Evolutionary conservation across 35 echinoderm and acorn worm genomes (phyloP).

Genomic region (Stichopus chloronotus): DNA sequence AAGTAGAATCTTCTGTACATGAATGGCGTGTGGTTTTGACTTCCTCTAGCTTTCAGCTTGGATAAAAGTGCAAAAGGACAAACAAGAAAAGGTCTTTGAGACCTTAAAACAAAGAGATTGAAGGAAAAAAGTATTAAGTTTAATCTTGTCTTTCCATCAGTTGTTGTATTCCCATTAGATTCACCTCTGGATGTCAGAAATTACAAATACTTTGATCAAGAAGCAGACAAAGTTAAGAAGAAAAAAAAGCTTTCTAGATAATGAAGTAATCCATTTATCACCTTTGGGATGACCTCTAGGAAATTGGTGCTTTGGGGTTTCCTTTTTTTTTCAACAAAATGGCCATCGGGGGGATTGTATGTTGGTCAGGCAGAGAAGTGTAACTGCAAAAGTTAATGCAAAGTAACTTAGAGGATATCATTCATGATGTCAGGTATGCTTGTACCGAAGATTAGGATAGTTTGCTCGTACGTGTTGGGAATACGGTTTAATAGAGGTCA

Average conservation of each 20-base stretch:
- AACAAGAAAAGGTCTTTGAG: not conserved
- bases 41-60: too few species aligned
- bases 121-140: not conserved
- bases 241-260: slow-evolving; percentile 22
- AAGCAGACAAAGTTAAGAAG: not conserved
- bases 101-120: not conserved
- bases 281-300: not conserved
- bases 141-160: not conserved
- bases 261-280: slow-evolving; percentile 46
- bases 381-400: not conserved
- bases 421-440: too few species aligned
- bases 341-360: not conserved
- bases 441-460: too few species aligned
- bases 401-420: not conserved
- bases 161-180: not conserved
- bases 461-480: too few species aligned
- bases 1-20: too few species aligned
- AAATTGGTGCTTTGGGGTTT: not conserved
- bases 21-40: too few species aligned
- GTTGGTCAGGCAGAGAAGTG: not conserved
- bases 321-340: not conserved
- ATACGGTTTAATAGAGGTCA: too few species aligned
- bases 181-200: not conserved
- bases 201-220: not conserved
- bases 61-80: too few species aligned